Evolutionary conservation across 2,113 vertebrate genomes (phyloP).

Genomic region (Morone chrysops): DNA sequence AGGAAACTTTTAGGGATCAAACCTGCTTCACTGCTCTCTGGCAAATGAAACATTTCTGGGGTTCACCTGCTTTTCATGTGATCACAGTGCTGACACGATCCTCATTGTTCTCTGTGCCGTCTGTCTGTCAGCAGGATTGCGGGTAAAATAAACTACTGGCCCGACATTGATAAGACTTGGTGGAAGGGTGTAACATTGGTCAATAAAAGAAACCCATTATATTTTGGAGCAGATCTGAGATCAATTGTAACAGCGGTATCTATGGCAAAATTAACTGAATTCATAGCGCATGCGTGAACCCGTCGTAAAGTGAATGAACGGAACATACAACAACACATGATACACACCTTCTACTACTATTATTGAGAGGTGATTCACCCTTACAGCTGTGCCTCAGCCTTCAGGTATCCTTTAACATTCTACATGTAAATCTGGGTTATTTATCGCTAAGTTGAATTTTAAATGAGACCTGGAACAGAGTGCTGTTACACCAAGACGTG

Average conservation of each 20-base stretch:
- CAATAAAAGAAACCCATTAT: no score
- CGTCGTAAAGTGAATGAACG: no score
- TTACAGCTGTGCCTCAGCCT: not conserved
- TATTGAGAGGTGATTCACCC: not conserved
- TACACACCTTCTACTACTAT: no score
- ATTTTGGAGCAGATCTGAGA: no score
- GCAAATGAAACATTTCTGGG: not conserved
- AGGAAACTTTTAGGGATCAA: not conserved
- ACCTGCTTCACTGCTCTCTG: not conserved
- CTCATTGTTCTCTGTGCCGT: not conserved
- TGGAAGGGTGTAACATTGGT: no score
- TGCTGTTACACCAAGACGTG: slow-evolving; percentile 13
- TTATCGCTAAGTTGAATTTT: not conserved
- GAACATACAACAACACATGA: no score
- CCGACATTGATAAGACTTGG: no score
- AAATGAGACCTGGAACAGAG: slow-evolving; percentile 27
- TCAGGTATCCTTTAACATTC: not conserved
- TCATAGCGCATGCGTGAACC: no score
- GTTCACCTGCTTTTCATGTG: not conserved
- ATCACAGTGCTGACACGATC: not conserved
- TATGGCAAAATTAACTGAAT: no score
- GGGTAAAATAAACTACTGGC: no score
- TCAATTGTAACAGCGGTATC: no score
- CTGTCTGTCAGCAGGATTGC: no score
- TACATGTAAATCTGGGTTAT: not conserved